These are phyloP conservation scores for Teleopsis dalmanni DNA, from an alignment of 1,140 invertebrate genomes.

Conservation along the genomic window DNA sequence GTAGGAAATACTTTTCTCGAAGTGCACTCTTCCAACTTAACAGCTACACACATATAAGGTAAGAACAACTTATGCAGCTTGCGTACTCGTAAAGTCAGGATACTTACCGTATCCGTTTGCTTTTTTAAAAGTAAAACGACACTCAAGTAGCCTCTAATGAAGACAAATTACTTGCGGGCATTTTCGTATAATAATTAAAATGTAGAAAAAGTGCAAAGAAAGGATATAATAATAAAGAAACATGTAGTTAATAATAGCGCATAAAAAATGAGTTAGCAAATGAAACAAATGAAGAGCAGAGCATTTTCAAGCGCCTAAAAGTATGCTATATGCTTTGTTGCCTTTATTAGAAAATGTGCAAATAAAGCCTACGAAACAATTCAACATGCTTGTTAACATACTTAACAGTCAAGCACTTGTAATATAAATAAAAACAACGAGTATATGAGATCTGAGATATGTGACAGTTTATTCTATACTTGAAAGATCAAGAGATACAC, in stretches of 20 bases:
- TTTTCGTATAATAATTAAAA: slow-evolving; percentile 41
- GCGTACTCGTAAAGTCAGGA: background rate
- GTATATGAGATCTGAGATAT: no score
- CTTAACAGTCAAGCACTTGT: no score
- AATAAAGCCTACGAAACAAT: no score
- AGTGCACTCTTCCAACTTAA: slow-evolving; percentile 11
- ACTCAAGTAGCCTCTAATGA: slow-evolving; percentile 28
- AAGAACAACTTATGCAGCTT: background rate
- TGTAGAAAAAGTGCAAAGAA: no score
- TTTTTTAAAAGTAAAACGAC: slow-evolving; percentile 1
- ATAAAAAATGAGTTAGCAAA: background rate
- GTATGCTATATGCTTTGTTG: slow-evolving; percentile 13
- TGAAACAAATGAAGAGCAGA: background rate
- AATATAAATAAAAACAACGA: no score
- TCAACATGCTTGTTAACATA: no score
- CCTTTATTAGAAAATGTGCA: no score
- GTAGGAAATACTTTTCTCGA: slow-evolving; percentile 22
- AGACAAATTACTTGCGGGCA: slow-evolving; percentile 44
- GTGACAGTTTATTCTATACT: no score
- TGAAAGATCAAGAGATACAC: no score
- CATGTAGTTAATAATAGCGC: background rate
- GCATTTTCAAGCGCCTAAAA: slow-evolving; percentile 5
- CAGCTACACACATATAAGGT: background rate
- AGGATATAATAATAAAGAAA: no score
- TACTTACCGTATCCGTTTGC: background rate